A percentile compares a stretch with the other conserved stretches of the same genome.
Conservation (phyloP, 2,888 invertebrate genomes). For the Agrotis ipsilon region DNA sequence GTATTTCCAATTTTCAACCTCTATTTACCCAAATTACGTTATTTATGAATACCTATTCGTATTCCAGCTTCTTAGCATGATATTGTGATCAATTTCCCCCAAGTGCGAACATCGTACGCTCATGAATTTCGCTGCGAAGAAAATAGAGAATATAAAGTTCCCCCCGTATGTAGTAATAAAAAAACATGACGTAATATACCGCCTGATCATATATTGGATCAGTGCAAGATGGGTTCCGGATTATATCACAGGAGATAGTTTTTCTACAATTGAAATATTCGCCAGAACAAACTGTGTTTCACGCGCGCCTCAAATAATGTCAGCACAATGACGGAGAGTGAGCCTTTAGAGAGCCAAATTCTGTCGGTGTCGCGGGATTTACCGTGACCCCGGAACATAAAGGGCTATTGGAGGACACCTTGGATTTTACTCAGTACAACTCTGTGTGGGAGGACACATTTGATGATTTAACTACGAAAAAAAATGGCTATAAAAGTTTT, state of each 20-base stretch:
- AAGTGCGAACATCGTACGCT: constrained; percentile 42
- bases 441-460: no score
- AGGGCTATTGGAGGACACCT: no score
- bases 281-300: no score
- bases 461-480: no score
- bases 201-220: constrained; percentile 49
- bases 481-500: background rate
- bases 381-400: no score
- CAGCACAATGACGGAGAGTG: no score
- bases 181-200: constrained; percentile 48
- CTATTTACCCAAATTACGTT: constrained; percentile 33
- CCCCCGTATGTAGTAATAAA: constrained; percentile 48
- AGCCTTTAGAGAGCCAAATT: no score
- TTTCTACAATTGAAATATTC: constrained; percentile 29
- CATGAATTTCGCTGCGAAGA: constrained; percentile 50
- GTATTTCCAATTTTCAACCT: constrained; percentile 9
- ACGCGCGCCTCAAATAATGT: no score
- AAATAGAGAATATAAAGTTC: constrained; percentile 47
- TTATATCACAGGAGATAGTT: constrained; percentile 39
- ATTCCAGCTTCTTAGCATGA: constrained; percentile 37
- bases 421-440: no score
- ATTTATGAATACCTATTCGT: constrained; percentile 25
- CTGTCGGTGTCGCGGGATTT: no score
- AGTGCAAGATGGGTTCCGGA: constrained; percentile 33
- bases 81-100: constrained; percentile 47